Conservation (phyloP, 2,113 vertebrate genomes). For the Zapornia atra region DNA sequence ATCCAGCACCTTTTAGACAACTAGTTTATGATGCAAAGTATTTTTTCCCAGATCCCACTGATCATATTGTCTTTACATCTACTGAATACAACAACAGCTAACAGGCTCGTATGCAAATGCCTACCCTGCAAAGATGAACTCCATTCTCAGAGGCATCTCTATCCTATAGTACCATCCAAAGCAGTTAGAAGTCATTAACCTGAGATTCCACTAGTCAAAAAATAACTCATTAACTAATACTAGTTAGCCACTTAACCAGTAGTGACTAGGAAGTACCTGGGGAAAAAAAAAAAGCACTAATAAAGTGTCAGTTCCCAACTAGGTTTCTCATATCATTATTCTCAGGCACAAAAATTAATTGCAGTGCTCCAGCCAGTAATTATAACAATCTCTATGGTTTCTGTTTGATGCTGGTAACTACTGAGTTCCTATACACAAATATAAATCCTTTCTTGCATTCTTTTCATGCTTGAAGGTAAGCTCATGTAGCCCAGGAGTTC, state of each 20-base stretch:
- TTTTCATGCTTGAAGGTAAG: not conserved
- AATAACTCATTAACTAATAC: not conserved
- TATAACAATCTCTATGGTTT: not conserved
- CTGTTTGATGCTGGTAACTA: not conserved
- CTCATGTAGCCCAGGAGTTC: not conserved
- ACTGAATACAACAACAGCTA: not conserved
- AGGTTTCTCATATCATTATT: not conserved
- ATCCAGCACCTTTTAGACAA: not conserved
- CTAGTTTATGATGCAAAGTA: not conserved
- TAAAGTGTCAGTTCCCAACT: not conserved
- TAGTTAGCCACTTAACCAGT: not conserved
- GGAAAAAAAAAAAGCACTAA: not conserved
- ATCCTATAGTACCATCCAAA: not conserved
- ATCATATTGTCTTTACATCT: not conserved
- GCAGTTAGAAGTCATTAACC: not conserved
- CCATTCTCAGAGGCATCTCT: not conserved
- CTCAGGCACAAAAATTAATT: not conserved
- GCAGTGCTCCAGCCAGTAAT: not conserved
- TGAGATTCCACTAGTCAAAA: not conserved
- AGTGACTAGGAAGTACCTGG: not conserved
- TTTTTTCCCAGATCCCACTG: not conserved
- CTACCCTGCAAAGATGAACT: not conserved
- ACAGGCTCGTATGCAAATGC: not conserved
- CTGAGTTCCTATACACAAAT: not conserved
- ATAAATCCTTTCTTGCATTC: not conserved